phyloP scores from a whole-genome alignment of 2,888 invertebrate species.

The Volucella bombylans region DNA sequence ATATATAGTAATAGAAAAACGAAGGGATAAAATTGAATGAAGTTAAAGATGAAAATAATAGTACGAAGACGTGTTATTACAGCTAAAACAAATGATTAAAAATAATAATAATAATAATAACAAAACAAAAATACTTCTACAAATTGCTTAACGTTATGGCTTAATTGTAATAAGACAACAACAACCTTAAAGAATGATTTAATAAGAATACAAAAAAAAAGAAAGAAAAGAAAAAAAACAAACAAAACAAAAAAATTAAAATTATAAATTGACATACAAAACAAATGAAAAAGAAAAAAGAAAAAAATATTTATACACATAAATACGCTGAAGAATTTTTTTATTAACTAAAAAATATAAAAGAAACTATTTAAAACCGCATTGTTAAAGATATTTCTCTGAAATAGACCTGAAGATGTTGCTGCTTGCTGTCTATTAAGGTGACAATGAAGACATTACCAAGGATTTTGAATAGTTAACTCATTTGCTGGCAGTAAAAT shows the following conservation, averaged over 20 bases:
- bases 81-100: slow-evolving; percentile 50
- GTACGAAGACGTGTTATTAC: slow-evolving; percentile 57
- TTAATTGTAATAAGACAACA: slow-evolving; percentile 74
- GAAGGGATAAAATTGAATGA: slow-evolving; percentile 36
- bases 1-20: slow-evolving; percentile 39
- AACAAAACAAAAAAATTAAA: slow-evolving; percentile 42
- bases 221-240: slow-evolving; percentile 31
- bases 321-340: slow-evolving; percentile 76
- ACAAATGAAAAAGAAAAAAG: slow-evolving; percentile 54
- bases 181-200: slow-evolving; percentile 69
- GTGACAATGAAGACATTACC: too few species aligned
- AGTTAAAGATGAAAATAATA: slow-evolving; percentile 39
- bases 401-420: background rate
- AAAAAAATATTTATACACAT: slow-evolving; percentile 76
- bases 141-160: slow-evolving; percentile 76
- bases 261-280: slow-evolving; percentile 51
- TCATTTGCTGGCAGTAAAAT: too few species aligned
- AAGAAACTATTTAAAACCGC: slow-evolving; percentile 74
- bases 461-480: too few species aligned
- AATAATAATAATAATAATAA: background rate
- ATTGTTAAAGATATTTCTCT: slow-evolving; percentile 23
- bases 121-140: slow-evolving; percentile 46
- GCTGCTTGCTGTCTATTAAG: too few species aligned
- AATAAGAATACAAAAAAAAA: slow-evolving; percentile 51
- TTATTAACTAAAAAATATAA: slow-evolving; percentile 76